These are phyloP conservation scores for Arctopsyche grandis DNA, from an alignment of 1,140 invertebrate genomes.

Conservation along the genomic window DNA sequence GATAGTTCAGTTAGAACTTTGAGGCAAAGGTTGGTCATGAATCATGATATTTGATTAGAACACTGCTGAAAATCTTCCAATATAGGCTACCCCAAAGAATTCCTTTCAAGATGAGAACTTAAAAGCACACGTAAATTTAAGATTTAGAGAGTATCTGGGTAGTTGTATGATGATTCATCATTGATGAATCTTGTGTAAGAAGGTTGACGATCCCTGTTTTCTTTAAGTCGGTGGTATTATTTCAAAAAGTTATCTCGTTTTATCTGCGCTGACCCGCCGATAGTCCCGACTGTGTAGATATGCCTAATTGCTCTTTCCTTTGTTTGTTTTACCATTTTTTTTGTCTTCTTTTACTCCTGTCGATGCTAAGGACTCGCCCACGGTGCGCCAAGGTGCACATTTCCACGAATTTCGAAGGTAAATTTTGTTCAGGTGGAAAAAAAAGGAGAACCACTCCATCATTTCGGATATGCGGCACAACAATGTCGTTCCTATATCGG, in stretches of 20 bases:
- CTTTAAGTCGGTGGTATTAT: slow-evolving; percentile 15
- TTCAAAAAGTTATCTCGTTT: slow-evolving; percentile 25
- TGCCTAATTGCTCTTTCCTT: slow-evolving; percentile 27
- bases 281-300: slow-evolving; percentile 28
- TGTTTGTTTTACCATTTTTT: slow-evolving; percentile 13
- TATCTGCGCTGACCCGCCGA: slow-evolving; percentile 16
- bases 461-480: neutral
- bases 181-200: neutral
- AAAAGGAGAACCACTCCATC: too few species aligned
- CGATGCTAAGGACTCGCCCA: neutral
- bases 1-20: too few species aligned
- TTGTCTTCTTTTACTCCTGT: neutral
- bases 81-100: too few species aligned
- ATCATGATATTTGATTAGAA: neutral
- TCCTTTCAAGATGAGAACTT: neutral
- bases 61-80: too few species aligned
- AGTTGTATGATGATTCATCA: too few species aligned
- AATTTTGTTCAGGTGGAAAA: neutral
- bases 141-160: too few species aligned
- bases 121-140: neutral
- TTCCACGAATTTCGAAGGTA: slow-evolving; percentile 27
- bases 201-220: neutral
- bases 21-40: neutral
- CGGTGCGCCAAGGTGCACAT: slow-evolving; percentile 8
- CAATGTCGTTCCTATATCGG: neutral